Conservation (phyloP, 1,140 invertebrate species). For the Bombus superbus region DNA sequence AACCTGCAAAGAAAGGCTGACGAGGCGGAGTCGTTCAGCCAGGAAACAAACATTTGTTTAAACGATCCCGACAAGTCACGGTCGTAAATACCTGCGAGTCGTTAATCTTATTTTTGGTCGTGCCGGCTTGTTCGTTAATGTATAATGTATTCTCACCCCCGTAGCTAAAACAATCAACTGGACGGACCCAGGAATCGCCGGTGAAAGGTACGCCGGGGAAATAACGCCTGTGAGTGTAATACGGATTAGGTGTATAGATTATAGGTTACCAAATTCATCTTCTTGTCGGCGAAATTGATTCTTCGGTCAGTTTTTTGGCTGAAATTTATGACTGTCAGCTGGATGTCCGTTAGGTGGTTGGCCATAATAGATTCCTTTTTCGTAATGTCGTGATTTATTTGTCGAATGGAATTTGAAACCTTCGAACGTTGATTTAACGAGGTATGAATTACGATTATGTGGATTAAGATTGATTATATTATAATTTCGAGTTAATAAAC, state of each 20-base stretch:
- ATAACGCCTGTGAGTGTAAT: constrained; percentile 51
- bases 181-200: constrained; percentile 28
- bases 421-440: background rate
- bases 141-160: constrained; percentile 76
- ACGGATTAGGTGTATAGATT: constrained; percentile 48
- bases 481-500: background rate
- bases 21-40: constrained; percentile 49
- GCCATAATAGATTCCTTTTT: constrained; percentile 28
- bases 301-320: constrained; percentile 13
- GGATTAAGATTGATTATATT: constrained; percentile 1
- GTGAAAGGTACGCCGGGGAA: constrained; percentile 22
- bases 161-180: constrained; percentile 75
- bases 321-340: constrained; percentile 37
- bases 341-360: background rate
- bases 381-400: constrained; percentile 36
- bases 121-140: constrained; percentile 70
- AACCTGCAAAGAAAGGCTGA: constrained; percentile 38
- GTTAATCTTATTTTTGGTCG: constrained; percentile 74
- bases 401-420: background rate
- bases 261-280: constrained; percentile 45
- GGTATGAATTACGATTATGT: background rate
- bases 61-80: constrained; percentile 73
- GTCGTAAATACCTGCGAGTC: constrained; percentile 71
- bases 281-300: constrained; percentile 45
- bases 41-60: constrained; percentile 77